Base-by-base conservation (phyloP, 2,113 vertebrate species). In the Stictonetta naevosa region DNA sequence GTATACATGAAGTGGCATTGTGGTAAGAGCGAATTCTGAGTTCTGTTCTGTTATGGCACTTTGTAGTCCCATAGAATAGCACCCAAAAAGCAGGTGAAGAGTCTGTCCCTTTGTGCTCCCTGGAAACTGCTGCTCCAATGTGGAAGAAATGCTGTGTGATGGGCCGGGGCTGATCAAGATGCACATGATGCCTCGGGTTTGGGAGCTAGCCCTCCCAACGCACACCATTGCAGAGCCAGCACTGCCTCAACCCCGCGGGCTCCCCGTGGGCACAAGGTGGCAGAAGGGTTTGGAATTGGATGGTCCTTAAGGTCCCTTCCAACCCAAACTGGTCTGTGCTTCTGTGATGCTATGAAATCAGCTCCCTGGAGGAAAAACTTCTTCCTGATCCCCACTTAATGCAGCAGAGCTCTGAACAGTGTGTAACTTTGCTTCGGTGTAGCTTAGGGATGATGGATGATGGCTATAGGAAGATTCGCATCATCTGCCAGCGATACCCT, bases 141-240 rank as follows among this genome's bases (percentile, higher is more conserved):
- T 44, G 38, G 21, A 34, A 8, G 4, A 11, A 21, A 14, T 4
- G 7, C 36, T 42, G 10, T 23, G 36, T 26, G 4, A 36, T 4
- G n/a, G 53, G 25, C 25, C 33, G 25, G 42, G 71, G 44, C 14
- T 44, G 22, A 3, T 36, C 6, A 2, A 38, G 67, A 17, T 5
- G 8, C 44, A 10, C 2, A 1, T 23, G 4, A 12, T 4, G 20
- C 40, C 77, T 8, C 0, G 0, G 10, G 42, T 26, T 8, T 4
- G 36, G 25, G 28, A 21, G 4, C 13, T 20, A 4, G 3, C 31
- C 44, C 55, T 64, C 50, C 44, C 28, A 40, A 46, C 7, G 3
- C 26, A 2, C 19, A 1, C 26, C 6, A 2, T 25, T 22, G 16
- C 1, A 3, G 42, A 58, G 46, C 68, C 31, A 38, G 12, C 8